These are phyloP conservation scores for Oreocharis arfaki DNA, from an alignment of 2,113 vertebrate species.

Conservation along the genomic window DNA sequence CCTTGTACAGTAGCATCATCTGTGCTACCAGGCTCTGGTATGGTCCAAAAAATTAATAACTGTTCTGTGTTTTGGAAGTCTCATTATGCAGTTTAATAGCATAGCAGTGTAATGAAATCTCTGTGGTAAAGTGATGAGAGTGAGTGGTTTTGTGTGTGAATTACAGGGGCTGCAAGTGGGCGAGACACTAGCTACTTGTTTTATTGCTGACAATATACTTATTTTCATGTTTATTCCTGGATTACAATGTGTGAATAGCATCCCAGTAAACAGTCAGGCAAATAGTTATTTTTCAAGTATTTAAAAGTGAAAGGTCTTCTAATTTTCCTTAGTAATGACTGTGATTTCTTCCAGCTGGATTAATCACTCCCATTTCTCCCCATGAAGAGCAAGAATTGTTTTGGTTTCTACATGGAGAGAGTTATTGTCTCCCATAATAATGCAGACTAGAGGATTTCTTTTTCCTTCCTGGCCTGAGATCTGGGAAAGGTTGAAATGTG, in stretches of 20 bases:
- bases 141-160: neutral
- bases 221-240: constrained; percentile 43
- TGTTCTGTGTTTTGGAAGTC: neutral
- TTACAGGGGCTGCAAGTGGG: neutral
- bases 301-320: constrained; percentile 58
- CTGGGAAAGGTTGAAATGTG: neutral
- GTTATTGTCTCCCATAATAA: constrained; percentile 20
- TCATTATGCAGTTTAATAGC: neutral
- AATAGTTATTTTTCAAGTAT: constrained; percentile 47
- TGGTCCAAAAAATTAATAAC: neutral
- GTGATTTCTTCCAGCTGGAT: constrained; percentile 56
- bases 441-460: neutral
- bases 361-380: neutral
- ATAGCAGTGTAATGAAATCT: neutral
- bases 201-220: constrained; percentile 37
- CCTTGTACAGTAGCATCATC: neutral
- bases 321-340: constrained; percentile 56
- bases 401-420: neutral
- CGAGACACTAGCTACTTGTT: constrained; percentile 22
- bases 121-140: neutral
- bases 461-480: neutral
- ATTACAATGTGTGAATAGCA: constrained; percentile 33
- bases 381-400: neutral
- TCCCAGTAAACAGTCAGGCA: constrained; percentile 17
- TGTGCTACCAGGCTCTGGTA: neutral